Conservation (phyloP, 2,797 vertebrate species). For the Syngnathus rostellatus region DNA sequence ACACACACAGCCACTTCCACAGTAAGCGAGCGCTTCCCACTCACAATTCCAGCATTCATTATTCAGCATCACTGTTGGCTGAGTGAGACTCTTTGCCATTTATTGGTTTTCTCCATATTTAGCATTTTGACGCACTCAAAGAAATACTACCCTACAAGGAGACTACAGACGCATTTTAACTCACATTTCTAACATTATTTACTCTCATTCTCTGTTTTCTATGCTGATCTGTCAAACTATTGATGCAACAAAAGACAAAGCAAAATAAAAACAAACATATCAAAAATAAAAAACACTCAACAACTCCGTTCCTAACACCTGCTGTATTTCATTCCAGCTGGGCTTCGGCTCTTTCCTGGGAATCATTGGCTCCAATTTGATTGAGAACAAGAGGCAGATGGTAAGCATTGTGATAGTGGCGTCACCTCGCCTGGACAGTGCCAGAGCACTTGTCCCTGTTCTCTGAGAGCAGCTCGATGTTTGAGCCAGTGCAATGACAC, state of each 20-base stretch:
- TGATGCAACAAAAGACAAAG: too few species aligned
- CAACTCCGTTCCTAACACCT: not conserved
- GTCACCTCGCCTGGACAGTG: constrained; percentile 15
- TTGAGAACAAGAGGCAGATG: constrained; percentile 99
- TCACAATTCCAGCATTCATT: constrained; percentile 57
- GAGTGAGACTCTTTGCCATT: constrained; percentile 38
- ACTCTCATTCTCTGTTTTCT: not conserved
- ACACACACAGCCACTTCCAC: constrained; percentile 20
- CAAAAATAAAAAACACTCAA: too few species aligned
- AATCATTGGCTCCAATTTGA: constrained; percentile 96
- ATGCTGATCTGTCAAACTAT: too few species aligned
- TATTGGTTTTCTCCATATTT: constrained; percentile 37
- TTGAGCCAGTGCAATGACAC: constrained; percentile 17
- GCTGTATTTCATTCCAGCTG: constrained; percentile 68
- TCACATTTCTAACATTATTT: not conserved
- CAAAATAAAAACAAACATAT: too few species aligned
- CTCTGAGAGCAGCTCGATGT: constrained; percentile 11
- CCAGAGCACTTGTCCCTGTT: constrained; percentile 10
- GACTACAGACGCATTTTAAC: not conserved
- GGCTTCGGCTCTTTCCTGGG: constrained; percentile 97
- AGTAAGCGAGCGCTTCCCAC: constrained; percentile 15
- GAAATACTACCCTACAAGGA: not conserved
- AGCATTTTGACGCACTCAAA: constrained; percentile 20
- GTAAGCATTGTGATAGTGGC: constrained; percentile 66
- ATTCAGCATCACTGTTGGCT: constrained; percentile 55